phyloP scores from a whole-genome alignment of 2,888 invertebrate genomes.

The Carcina quercana region DNA sequence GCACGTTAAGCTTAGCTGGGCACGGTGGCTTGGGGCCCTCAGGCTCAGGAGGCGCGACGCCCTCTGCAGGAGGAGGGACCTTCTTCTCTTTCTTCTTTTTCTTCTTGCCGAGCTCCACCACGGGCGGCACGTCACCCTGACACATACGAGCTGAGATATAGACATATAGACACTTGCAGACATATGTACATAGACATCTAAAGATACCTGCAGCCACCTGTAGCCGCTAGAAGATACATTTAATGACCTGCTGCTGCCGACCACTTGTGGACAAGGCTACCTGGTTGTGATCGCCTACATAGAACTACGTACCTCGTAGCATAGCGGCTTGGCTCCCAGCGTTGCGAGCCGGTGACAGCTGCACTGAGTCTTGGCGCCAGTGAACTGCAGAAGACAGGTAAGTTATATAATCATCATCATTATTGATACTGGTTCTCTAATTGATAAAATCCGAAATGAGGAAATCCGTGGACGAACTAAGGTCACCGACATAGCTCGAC shows the following conservation, averaged over 20 bases:
- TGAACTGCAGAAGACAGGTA: slow-evolving; percentile 34
- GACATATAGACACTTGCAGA: neutral
- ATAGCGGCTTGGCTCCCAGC: neutral
- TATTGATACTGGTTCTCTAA: neutral
- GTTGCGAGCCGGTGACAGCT: slow-evolving; percentile 48
- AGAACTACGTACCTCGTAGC: too few relatives aligned
- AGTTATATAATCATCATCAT: neutral
- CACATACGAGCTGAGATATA: neutral
- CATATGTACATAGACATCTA: neutral
- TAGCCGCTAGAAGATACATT: too few relatives aligned
- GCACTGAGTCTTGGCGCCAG: slow-evolving; percentile 45
- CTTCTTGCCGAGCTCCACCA: too few relatives aligned
- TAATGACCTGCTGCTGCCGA: too few relatives aligned
- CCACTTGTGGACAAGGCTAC: too few relatives aligned
- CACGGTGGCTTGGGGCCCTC: slow-evolving; percentile 34
- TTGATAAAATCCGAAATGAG: neutral
- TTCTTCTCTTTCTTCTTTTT: too few relatives aligned
- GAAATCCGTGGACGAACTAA: neutral
- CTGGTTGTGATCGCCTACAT: too few relatives aligned
- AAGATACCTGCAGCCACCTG: too few relatives aligned
- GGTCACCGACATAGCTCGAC: too few relatives aligned
- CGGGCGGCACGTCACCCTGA: too few relatives aligned
- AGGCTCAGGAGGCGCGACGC: slow-evolving; percentile 13
- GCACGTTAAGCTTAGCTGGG: slow-evolving; percentile 46
- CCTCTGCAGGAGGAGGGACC: slow-evolving; percentile 9